Evolutionary conservation across 2,113 vertebrate genomes (phyloP), one percentile per base, ranked within the genome.

Genomic region (Silurus meridionalis): DNA sequence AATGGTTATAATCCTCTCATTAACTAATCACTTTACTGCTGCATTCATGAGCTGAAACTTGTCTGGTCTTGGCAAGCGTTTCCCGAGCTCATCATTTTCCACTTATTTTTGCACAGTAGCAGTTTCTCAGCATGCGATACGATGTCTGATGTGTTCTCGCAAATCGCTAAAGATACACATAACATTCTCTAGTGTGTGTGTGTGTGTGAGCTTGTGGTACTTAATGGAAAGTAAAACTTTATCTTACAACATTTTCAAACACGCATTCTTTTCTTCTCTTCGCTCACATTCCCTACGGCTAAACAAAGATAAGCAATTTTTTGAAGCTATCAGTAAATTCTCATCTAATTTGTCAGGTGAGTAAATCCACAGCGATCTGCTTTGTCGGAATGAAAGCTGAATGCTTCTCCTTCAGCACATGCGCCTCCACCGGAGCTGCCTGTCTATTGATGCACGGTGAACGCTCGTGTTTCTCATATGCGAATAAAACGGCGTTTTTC

Each of bases 1-100:
- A 80, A 84, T 89, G 55, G 81, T 60, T 60, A 55, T 81, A 84
- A 83, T 86, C 63, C 71, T 50, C 46, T 64, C 80, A 88, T 86
- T 86, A 57, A 74, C 66, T 63, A n/a, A 60, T 71, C 63, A 80
- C 80, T 69, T 78, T 72, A 37, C 28, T 53, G 37, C 64, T 57
- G 46, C 21, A n/a, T 82, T 50, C 74, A 53, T 25, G 46, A 19
- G 50, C 61, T 58, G 11, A 74, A 86, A 86, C 82, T 53, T 75
- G 80, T 74, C 46, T 71, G 58, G 64, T 52, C 50, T 74, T 5
- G 11, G 78, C 15, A 80, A 80, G 83, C 19, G 66, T 81, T 86
- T 75, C 11, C 58, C 58, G 55, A 64, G 17, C 37, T 72, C 48
- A 37, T 78, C 52, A 8, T 21, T 63, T 1, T 61, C 21, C 8